A percentile compares a stretch with the other conserved stretches of the same genome.
Conservation (phyloP, 1,140 invertebrate species). For the Drosophila tsacasi region DNA sequence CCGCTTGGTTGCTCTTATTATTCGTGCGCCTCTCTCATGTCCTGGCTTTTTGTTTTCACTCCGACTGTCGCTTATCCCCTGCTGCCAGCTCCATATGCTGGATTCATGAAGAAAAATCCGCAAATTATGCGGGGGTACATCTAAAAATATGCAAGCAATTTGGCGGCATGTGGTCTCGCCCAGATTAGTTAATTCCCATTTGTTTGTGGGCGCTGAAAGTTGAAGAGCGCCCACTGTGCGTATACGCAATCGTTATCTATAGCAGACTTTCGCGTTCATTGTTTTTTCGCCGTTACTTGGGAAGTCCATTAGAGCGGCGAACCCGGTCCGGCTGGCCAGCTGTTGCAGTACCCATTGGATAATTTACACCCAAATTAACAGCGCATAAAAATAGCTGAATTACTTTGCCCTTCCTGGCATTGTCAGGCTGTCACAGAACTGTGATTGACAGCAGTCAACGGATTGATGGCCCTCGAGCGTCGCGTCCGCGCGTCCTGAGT, state of each 20-base stretch:
- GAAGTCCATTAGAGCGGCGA: constrained; percentile 49
- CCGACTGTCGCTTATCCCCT: constrained; percentile 19
- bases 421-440: constrained; percentile 57
- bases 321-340: constrained; percentile 40
- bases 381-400: constrained; percentile 66
- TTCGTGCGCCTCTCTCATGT: constrained; percentile 56
- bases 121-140: constrained; percentile 64
- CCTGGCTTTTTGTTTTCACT: constrained; percentile 38
- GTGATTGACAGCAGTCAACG: constrained; percentile 69
- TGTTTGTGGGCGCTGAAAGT: constrained; percentile 35
- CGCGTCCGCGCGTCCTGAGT: constrained; percentile 3
- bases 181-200: constrained; percentile 56
- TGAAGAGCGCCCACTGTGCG: constrained; percentile 44
- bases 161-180: constrained; percentile 60
- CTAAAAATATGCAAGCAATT: constrained; percentile 69
- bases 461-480: constrained; percentile 55
- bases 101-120: constrained; percentile 70
- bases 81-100: constrained; percentile 61
- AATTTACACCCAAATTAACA: constrained; percentile 76
- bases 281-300: constrained; percentile 26
- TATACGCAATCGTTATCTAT: constrained; percentile 64
- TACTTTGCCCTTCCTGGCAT: constrained; percentile 15
- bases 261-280: constrained; percentile 9
- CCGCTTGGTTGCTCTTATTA: constrained; percentile 54
- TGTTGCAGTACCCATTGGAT: constrained; percentile 66